Evolutionary conservation across 2,113 vertebrate species (phyloP).

Genomic region (Pelecanus crispus): DNA sequence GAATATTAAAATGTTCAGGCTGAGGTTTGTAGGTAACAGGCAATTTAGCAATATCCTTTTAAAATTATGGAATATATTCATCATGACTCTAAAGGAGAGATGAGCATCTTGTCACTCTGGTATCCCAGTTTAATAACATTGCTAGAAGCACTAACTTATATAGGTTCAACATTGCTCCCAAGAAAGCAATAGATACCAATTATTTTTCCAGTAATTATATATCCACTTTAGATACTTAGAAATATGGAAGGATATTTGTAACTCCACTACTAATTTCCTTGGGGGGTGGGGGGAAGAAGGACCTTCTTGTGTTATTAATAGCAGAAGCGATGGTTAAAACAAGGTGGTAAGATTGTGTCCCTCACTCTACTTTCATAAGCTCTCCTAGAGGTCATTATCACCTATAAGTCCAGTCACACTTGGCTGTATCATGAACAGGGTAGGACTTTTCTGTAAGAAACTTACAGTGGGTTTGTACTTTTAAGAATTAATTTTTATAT

Average conservation of each 20-base stretch:
- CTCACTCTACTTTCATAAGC: neutral
- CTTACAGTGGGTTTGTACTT: neutral
- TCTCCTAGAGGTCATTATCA: neutral
- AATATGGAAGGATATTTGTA: neutral
- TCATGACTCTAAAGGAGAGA: neutral
- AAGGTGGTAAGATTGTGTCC: neutral
- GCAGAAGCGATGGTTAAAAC: neutral
- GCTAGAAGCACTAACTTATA: neutral
- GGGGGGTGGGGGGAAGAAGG: rapidly evolving
- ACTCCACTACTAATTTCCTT: neutral
- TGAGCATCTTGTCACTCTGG: neutral
- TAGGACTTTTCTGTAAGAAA: neutral
- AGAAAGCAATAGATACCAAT: neutral
- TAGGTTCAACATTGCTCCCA: neutral
- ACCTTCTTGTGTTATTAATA: neutral
- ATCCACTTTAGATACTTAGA: neutral
- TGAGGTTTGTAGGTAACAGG: neutral
- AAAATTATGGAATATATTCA: neutral
- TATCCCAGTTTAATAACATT: neutral
- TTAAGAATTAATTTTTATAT: neutral
- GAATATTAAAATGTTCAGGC: neutral
- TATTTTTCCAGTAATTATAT: neutral
- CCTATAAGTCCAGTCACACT: neutral
- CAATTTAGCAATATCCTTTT: neutral
- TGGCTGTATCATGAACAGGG: neutral